Conservation (phyloP, 2,113 vertebrate genomes). For the Engystomops pustulosus region DNA sequence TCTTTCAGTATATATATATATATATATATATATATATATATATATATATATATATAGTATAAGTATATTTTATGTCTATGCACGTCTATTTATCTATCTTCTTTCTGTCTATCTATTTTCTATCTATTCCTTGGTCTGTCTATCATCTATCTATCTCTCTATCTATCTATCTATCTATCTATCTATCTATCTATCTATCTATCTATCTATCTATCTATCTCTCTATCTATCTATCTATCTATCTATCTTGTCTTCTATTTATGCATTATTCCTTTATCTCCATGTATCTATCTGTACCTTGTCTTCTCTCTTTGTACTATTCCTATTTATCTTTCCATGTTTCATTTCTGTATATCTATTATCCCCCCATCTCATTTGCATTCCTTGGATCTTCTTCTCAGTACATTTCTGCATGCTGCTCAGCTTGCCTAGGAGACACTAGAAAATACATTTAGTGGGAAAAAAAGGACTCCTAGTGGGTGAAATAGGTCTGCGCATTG, state of each 20-base stretch:
- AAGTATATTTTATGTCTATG: not conserved
- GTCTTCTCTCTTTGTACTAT: too few species aligned
- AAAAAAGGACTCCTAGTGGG: conserved; percentile 54
- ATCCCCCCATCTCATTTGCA: not conserved
- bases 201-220: not conserved
- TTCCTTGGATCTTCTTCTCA: not conserved
- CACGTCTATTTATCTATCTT: not conserved
- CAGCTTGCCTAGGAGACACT: not conserved
- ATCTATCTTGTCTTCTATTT: not conserved
- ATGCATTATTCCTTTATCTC: not conserved
- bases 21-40: too few species aligned
- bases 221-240: not conserved
- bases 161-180: not conserved
- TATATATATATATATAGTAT: too few species aligned
- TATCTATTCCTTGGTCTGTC: not conserved
- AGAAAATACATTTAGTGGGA: conserved; percentile 5
- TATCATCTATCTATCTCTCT: not conserved
- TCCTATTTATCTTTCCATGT: not conserved
- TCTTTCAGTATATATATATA: too few species aligned
- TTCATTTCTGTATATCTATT: not conserved
- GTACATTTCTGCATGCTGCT: conserved; percentile 1
- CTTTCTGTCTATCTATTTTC: not conserved
- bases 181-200: not conserved
- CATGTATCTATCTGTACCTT: not conserved
- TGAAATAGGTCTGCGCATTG: conserved; percentile 35